A percentile compares a stretch with the other conserved stretches of the same genome.
These are phyloP conservation scores for Drosophila tani DNA, from an alignment of 1,140 invertebrate species.

Conservation along the genomic window DNA sequence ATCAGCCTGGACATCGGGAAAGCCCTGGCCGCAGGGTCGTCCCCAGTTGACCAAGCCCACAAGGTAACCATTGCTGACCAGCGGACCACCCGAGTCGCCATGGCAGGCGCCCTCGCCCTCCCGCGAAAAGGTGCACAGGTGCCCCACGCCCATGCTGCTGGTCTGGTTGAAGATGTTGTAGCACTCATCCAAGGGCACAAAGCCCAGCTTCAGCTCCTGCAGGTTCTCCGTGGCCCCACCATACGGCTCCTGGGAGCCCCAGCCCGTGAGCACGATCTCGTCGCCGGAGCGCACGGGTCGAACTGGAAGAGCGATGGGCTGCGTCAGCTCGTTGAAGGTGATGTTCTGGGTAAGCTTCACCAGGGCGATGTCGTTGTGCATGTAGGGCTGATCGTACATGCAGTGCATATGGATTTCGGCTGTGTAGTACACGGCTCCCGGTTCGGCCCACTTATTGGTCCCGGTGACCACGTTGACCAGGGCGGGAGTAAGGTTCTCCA, in stretches of 20 bases:
- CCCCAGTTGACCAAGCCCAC: conserved; percentile 87
- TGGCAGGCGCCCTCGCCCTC: conserved; percentile 87
- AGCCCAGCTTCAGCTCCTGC: conserved; percentile 58
- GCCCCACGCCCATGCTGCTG: conserved; percentile 64
- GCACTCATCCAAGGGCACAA: conserved; percentile 60
- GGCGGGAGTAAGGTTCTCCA: conserved; percentile 24
- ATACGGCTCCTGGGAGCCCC: conserved; percentile 82
- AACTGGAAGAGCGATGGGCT: conserved; percentile 73
- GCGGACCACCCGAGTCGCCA: conserved; percentile 85
- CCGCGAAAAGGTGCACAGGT: conserved; percentile 87
- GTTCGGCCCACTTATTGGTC: conserved; percentile 53
- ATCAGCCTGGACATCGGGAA: conserved; percentile 86
- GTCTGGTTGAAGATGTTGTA: conserved; percentile 54
- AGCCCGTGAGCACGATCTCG: conserved; percentile 85
- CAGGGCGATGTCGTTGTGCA: conserved; percentile 86
- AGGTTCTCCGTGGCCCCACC: conserved; percentile 48
- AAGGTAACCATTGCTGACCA: conserved; percentile 78
- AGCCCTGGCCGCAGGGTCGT: conserved; percentile 85
- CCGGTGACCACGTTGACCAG: conserved; percentile 52
- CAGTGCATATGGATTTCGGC: conserved; percentile 57
- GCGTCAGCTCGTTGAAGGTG: conserved; percentile 82
- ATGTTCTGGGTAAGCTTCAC: conserved; percentile 84
- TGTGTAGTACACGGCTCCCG: conserved; percentile 50
- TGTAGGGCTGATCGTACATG: conserved; percentile 68
- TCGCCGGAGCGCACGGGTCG: conserved; percentile 11